Conservation (phyloP, 2,113 vertebrate genomes). For the Chrysemys picta region DNA sequence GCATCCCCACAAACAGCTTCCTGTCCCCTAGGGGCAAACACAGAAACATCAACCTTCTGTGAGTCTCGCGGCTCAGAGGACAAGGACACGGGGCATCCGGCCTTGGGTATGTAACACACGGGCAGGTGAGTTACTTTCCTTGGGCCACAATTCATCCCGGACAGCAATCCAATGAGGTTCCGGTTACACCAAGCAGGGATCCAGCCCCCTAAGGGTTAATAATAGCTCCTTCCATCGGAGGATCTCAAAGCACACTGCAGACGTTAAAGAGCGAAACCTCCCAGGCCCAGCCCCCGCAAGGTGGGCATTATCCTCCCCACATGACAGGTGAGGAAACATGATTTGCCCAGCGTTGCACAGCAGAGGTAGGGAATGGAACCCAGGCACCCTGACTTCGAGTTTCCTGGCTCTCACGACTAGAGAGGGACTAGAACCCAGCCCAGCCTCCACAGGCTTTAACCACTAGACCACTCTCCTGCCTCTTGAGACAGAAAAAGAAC, state of each 20-base stretch:
- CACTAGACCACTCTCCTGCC: neutral
- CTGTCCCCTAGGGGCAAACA: slow-evolving; percentile 83
- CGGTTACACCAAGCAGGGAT: neutral
- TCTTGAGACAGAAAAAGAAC: neutral
- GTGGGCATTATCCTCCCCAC: neutral
- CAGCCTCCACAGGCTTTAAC: neutral
- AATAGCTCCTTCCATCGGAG: neutral
- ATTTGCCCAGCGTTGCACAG: neutral
- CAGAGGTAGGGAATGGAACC: neutral
- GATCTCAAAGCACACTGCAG: neutral
- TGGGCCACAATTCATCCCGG: neutral
- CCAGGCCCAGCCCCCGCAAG: neutral
- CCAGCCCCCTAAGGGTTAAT: neutral
- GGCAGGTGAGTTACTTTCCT: neutral
- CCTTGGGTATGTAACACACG: neutral
- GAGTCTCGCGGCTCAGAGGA: slow-evolving; percentile 38
- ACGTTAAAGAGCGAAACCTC: neutral
- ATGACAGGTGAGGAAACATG: neutral
- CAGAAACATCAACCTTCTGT: slow-evolving; percentile 76
- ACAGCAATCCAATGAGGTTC: neutral
- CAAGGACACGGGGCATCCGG: neutral
- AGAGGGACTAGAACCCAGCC: neutral
- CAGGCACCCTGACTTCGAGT: neutral
- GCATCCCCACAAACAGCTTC: slow-evolving; percentile 99
- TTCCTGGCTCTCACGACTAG: neutral